A percentile compares a stretch with the other conserved stretches of the same genome.
These are phyloP conservation scores for Anolis apletophallus DNA, from an alignment of 2,797 vertebrate genomes.

Conservation along the genomic window DNA sequence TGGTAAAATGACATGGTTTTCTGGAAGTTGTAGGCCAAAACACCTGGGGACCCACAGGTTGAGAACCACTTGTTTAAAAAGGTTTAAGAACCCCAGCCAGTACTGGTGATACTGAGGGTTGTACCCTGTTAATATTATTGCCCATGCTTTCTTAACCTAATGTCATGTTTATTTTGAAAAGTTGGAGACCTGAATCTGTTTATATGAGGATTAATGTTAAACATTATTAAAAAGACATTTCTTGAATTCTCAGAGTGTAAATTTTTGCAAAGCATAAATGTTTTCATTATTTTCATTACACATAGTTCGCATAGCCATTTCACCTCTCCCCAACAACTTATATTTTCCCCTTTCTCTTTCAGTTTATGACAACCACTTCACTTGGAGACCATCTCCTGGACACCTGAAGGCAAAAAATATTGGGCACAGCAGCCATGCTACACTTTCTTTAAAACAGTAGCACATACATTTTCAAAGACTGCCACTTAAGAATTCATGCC, in stretches of 20 bases:
- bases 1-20: no score
- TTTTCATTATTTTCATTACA: background rate
- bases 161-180: background rate
- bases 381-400: conserved; percentile 20
- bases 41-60: no score
- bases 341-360: background rate
- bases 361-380: background rate
- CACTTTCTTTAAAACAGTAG: background rate
- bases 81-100: background rate
- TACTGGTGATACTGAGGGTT: background rate
- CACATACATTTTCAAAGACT: background rate
- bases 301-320: background rate
- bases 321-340: background rate
- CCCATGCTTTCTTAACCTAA: background rate
- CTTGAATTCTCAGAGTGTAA: background rate
- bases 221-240: background rate
- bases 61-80: no score
- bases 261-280: background rate
- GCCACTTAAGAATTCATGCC: background rate
- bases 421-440: background rate
- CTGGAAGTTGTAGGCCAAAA: no score
- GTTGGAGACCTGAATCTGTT: background rate
- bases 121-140: background rate
- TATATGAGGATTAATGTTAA: background rate
- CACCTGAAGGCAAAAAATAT: background rate